Conservation (phyloP, 2,888 invertebrate genomes). For the Netelia virgata region DNA sequence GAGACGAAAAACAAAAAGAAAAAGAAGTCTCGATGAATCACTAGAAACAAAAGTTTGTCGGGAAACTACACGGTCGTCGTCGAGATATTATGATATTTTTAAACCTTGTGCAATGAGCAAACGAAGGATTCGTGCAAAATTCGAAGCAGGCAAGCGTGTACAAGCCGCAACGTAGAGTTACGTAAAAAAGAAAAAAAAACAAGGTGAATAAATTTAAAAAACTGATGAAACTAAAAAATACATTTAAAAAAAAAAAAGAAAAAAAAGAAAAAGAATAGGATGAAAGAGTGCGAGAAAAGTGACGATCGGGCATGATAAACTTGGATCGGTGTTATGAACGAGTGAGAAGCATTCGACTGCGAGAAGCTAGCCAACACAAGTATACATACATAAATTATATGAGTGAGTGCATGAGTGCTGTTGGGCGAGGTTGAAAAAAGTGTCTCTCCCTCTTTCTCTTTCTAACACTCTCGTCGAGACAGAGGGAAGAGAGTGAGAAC, state of each 20-base stretch:
- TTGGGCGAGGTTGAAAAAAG: conserved; percentile 62
- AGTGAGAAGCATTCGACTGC: conserved; percentile 65
- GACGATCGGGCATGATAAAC: conserved; percentile 49
- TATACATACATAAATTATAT: conserved; percentile 7
- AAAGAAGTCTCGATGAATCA: neutral
- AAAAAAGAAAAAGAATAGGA: conserved; percentile 24
- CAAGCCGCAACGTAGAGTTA: conserved; percentile 62
- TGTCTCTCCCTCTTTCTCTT: neutral
- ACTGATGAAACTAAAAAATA: conserved; percentile 76
- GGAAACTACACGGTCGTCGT: conserved; percentile 46
- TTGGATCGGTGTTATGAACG: conserved; percentile 59
- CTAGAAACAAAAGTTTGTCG: conserved; percentile 29
- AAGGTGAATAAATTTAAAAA: conserved; percentile 28
- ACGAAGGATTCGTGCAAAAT: conserved; percentile 75
- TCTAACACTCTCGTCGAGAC: neutral
- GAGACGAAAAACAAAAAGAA: conserved; percentile 10
- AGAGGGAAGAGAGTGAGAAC: conserved; percentile 7
- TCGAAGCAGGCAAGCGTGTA: conserved; percentile 69
- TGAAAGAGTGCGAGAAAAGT: conserved; percentile 49
- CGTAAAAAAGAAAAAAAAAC: conserved; percentile 48
- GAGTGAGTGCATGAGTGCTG: conserved; percentile 71
- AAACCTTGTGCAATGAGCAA: conserved; percentile 58
- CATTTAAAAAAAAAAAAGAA: conserved; percentile 43
- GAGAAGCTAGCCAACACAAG: conserved; percentile 59
- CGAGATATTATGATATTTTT: conserved; percentile 36